Conservation (phyloP, 2,797 vertebrate species). For the Myotis pilosus region DNA sequence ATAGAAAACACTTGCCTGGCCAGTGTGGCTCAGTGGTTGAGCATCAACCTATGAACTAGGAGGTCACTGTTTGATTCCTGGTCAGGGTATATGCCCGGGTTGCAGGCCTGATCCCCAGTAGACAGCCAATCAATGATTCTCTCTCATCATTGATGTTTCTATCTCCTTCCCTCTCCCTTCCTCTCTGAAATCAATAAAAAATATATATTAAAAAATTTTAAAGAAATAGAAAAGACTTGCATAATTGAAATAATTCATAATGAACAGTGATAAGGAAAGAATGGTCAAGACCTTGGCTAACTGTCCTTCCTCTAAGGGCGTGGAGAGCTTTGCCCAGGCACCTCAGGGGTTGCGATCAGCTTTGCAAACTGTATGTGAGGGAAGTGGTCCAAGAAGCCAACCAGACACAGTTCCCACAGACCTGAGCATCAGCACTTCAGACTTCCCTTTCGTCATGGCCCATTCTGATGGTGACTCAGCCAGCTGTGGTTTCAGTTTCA, state of each 20-base stretch:
- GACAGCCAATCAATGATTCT: no score
- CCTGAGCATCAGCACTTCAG: neutral
- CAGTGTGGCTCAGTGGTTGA: no score
- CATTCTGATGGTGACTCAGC: constrained; percentile 54
- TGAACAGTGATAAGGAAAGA: neutral
- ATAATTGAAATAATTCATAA: neutral
- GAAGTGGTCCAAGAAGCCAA: constrained; percentile 21
- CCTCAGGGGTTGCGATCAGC: neutral
- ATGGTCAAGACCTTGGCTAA: neutral
- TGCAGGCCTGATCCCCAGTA: no score
- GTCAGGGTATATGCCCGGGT: no score
- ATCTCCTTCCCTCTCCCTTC: no score
- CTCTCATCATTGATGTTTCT: no score
- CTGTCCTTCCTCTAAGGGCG: neutral
- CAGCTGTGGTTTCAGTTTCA: constrained; percentile 45
- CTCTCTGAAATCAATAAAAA: no score
- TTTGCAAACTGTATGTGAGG: constrained; percentile 29
- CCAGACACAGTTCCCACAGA: constrained; percentile 17
- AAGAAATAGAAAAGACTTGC: neutral
- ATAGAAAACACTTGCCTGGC: neutral
- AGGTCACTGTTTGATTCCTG: no score
- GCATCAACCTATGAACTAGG: no score
- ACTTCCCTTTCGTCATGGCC: constrained; percentile 54
- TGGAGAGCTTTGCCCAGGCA: neutral
- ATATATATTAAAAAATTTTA: no score